Percentiles rank a stretch among this genome's conserved stretches.
phyloP scores from a whole-genome alignment of 1,140 invertebrate species.

The Galendromus occidentalis region DNA sequence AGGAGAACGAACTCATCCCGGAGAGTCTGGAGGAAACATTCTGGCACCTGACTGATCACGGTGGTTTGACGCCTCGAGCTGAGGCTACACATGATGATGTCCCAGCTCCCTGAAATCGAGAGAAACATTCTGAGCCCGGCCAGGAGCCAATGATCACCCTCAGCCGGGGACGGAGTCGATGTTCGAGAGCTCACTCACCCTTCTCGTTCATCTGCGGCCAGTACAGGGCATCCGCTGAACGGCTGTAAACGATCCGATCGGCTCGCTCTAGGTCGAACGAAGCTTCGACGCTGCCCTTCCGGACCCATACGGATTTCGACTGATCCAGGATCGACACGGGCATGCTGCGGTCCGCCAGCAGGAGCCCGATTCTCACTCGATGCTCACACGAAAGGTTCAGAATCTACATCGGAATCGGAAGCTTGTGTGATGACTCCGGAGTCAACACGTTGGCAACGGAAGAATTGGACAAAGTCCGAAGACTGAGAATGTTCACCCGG shows the following conservation, averaged over 20 bases:
- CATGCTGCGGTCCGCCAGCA: neutral
- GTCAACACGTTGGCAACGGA: too few species aligned
- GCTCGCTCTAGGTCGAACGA: neutral
- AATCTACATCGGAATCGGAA: too few species aligned
- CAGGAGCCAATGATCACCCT: too few species aligned
- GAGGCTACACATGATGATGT: neutral
- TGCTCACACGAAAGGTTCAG: neutral
- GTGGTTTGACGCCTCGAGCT: neutral
- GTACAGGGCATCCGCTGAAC: neutral
- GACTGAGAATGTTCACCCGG: too few species aligned
- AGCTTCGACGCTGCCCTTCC: neutral
- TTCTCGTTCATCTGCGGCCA: neutral
- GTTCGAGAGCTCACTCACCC: neutral
- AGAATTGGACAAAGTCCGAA: too few species aligned
- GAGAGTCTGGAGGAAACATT: neutral
- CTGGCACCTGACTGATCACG: neutral
- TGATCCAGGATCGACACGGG: neutral
- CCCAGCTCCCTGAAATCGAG: neutral
- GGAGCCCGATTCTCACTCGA: neutral
- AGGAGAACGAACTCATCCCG: neutral
- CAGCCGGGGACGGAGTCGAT: too few species aligned
- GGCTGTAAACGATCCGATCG: slow-evolving; percentile 5
- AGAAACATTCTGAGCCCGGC: too few species aligned
- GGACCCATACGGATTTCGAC: neutral
- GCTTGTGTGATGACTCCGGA: too few species aligned